A percentile compares a stretch with the other conserved stretches of the same genome.
Conservation (phyloP, 35 echinoderm and acorn worm species). For the Lytechinus variegatus region DNA sequence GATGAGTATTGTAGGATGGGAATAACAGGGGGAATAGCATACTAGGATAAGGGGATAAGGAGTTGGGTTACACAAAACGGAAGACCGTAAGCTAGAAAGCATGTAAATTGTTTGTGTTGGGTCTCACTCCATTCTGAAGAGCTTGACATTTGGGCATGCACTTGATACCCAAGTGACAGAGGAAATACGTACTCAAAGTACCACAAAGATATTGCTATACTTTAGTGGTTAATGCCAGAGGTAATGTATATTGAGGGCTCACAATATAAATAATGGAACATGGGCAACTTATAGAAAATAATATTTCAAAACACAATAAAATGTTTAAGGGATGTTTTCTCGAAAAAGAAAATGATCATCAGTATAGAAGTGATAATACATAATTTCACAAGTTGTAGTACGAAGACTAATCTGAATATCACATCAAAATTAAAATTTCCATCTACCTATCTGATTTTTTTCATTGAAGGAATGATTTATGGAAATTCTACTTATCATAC, state of each 20-base stretch:
- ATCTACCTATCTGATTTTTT: too few species aligned
- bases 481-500: too few species aligned
- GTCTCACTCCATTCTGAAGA: not conserved
- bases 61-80: not conserved
- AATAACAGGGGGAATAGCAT: not conserved
- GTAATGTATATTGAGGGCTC: not conserved
- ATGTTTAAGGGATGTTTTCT: too few species aligned
- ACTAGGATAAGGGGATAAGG: not conserved
- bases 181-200: not conserved
- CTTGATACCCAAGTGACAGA: slow-evolving; percentile 9
- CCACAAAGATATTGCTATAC: not conserved
- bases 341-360: too few species aligned
- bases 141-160: not conserved
- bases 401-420: too few species aligned
- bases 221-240: not conserved
- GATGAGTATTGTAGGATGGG: slow-evolving; percentile 18
- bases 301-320: not conserved
- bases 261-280: not conserved
- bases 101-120: slow-evolving; percentile 5
- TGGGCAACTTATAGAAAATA: not conserved
- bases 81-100: slow-evolving; percentile 10
- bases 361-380: too few species aligned
- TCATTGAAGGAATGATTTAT: too few species aligned
- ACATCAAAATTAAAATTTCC: too few species aligned
- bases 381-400: too few species aligned